Percentiles rank a stretch among this genome's conserved stretches.
Conservation (phyloP, 2,797 vertebrate species). For the Mycteria americana region DNA sequence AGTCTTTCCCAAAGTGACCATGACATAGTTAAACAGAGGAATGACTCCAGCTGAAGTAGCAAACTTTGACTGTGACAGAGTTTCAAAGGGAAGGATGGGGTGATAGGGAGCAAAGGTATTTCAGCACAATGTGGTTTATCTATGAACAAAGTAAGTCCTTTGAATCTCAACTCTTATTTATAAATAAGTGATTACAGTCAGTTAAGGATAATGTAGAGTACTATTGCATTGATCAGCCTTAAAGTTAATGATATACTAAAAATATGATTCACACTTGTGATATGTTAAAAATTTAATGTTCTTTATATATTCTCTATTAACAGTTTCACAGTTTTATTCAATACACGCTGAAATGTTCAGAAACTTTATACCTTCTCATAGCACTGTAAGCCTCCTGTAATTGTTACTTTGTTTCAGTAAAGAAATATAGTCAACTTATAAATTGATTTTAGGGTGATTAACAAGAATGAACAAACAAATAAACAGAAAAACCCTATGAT, state of each 20-base stretch:
- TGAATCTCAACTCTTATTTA: background rate
- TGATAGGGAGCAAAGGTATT: background rate
- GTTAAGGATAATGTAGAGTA: background rate
- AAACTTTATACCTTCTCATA: background rate
- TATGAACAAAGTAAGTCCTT: background rate
- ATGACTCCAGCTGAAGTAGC: background rate
- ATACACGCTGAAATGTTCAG: background rate
- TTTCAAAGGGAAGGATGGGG: background rate
- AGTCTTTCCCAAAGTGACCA: background rate
- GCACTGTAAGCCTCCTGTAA: background rate
- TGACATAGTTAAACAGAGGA: background rate
- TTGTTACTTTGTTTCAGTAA: background rate
- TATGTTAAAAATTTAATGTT: background rate
- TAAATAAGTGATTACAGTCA: background rate
- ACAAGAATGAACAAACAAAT: background rate
- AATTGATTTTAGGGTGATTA: background rate
- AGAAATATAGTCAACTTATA: background rate
- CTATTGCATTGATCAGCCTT: background rate
- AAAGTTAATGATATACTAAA: background rate
- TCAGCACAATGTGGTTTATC: background rate
- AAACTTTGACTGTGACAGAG: background rate
- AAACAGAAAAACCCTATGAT: background rate
- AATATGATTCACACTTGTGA: fast-evolving
- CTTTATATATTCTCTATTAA: background rate
- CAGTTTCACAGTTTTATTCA: background rate